phyloP scores from a whole-genome alignment of 2,113 vertebrate genomes.

The Corynorhinus townsendii region DNA sequence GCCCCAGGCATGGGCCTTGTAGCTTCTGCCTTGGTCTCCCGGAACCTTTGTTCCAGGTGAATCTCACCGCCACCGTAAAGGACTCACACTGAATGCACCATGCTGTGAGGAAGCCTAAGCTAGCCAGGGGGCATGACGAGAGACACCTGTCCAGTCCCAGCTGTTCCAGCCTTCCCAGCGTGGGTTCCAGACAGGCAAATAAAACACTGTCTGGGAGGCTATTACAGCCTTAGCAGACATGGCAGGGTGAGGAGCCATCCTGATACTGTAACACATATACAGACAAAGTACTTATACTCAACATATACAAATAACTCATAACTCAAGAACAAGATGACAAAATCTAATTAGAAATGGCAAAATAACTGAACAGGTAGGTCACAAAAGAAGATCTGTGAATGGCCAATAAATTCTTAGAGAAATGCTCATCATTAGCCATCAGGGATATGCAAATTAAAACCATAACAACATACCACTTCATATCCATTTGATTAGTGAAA shows the following conservation, averaged over 20 bases:
- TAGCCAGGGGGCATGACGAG: background rate
- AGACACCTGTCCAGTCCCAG: background rate
- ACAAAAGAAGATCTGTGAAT: background rate
- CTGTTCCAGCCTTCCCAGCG: background rate
- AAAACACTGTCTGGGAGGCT: background rate
- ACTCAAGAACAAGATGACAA: background rate
- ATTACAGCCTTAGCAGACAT: background rate
- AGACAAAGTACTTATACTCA: background rate
- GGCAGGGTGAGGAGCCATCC: background rate
- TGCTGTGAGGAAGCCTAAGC: background rate
- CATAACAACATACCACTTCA: background rate
- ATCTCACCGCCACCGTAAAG: background rate
- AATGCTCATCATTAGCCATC: background rate
- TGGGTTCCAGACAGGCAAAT: background rate
- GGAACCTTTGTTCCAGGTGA: background rate
- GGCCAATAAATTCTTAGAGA: background rate
- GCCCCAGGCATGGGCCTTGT: background rate
- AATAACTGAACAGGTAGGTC: background rate
- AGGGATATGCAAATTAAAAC: slow-evolving; percentile 4
- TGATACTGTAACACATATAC: background rate
- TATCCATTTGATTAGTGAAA: background rate
- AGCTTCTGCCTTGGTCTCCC: background rate
- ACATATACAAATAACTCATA: background rate
- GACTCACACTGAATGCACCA: background rate
- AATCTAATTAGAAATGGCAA: background rate